phyloP scores from a whole-genome alignment of 2,113 vertebrate species.

The Hepsetus odoe region DNA sequence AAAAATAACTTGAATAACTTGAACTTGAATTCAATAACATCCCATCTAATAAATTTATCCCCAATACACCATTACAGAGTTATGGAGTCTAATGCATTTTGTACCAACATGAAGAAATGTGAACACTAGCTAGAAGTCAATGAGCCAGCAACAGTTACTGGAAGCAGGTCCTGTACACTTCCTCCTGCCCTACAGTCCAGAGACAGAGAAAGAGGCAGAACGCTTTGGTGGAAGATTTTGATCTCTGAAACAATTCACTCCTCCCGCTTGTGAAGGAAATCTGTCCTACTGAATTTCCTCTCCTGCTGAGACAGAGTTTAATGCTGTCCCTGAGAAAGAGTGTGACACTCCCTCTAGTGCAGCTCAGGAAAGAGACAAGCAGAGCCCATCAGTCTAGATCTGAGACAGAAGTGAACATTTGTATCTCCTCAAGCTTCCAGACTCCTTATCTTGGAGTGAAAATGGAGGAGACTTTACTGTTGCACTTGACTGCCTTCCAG shows the following conservation, averaged over 20 bases:
- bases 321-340: background rate
- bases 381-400: background rate
- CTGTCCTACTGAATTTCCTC: conserved; percentile 39
- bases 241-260: conserved; percentile 36
- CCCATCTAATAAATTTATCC: too few relatives aligned
- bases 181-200: too few relatives aligned
- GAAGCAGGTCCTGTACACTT: background rate
- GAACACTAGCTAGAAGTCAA: too few relatives aligned
- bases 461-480: conserved; percentile 39
- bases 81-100: too few relatives aligned
- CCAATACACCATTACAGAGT: too few relatives aligned
- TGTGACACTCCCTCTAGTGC: conserved; percentile 11
- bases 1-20: too few relatives aligned
- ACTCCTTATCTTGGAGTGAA: conserved; percentile 34
- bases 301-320: background rate
- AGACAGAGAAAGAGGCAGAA: background rate
- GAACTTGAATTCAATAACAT: too few relatives aligned
- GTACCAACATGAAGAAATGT: too few relatives aligned
- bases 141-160: too few relatives aligned
- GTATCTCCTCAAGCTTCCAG: conserved; percentile 22
- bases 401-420: conserved; percentile 8
- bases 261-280: conserved; percentile 44
- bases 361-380: background rate
- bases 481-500: conserved; percentile 48
- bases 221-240: background rate